Evolutionary conservation across 1,140 invertebrate genomes (phyloP).

Genomic region (Pseudomyrmex pallidus): DNA sequence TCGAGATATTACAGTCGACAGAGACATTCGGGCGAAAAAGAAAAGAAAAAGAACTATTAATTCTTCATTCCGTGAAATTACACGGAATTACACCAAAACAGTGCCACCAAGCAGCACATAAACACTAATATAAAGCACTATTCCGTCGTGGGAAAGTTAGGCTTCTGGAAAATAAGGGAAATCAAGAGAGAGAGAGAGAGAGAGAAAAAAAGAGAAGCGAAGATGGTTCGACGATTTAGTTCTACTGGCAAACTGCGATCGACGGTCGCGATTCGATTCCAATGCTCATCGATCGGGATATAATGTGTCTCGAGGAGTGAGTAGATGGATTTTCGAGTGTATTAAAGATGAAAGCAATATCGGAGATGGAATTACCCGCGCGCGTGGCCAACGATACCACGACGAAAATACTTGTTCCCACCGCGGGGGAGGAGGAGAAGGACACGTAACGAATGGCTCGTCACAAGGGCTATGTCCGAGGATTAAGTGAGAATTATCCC

Average conservation of each 20-base stretch:
- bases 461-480: constrained; percentile 59
- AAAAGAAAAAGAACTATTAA: neutral
- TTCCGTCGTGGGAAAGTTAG: constrained; percentile 6
- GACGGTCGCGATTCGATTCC: constrained; percentile 28
- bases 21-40: neutral
- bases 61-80: neutral
- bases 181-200: too few species aligned
- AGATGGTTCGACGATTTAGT: neutral
- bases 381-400: constrained; percentile 56
- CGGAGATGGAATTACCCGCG: constrained; percentile 67
- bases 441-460: constrained; percentile 54
- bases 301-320: constrained; percentile 29
- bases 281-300: neutral
- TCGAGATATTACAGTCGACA: neutral
- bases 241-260: constrained; percentile 27
- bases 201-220: neutral
- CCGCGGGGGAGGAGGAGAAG: neutral
- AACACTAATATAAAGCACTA: constrained; percentile 8
- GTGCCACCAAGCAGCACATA: constrained; percentile 2
- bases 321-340: constrained; percentile 67
- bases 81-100: constrained; percentile 2
- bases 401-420: constrained; percentile 64
- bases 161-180: too few species aligned
- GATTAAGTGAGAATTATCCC: constrained; percentile 72
- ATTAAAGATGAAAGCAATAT: constrained; percentile 73